phyloP scores from a whole-genome alignment of 2,113 vertebrate species.

The Alligator sinensis region DNA sequence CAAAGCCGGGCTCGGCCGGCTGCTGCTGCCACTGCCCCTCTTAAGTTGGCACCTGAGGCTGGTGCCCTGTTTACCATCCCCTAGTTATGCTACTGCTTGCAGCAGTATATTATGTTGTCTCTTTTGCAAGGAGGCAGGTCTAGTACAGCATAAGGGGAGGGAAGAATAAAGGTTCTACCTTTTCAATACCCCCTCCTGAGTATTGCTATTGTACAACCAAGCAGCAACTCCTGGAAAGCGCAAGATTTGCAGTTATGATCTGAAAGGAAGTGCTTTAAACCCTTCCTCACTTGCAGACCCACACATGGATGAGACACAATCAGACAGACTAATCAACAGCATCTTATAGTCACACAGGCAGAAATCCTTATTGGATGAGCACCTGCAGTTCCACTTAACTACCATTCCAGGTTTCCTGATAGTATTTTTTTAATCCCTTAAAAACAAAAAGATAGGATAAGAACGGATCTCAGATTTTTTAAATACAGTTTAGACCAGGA shows the following conservation, averaged over 20 bases:
- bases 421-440: neutral
- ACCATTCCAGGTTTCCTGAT: too few species aligned
- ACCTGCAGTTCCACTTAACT: neutral
- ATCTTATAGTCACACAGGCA: neutral
- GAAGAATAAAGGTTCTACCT: neutral
- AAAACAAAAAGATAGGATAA: neutral
- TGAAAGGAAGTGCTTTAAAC: neutral
- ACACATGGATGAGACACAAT: neutral
- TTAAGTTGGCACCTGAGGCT: neutral
- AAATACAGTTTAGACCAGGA: neutral
- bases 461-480: neutral
- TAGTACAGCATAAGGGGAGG: fast-evolving
- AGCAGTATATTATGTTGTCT: neutral
- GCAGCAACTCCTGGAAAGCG: neutral
- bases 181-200: neutral
- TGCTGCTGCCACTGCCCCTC: too few species aligned
- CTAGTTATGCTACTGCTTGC: neutral
- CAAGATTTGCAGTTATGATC: neutral
- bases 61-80: neutral
- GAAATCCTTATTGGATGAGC: neutral
- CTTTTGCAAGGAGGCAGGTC: neutral
- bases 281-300: fast-evolving
- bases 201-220: neutral
- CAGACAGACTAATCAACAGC: neutral
- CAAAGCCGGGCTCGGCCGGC: too few species aligned